Evolutionary conservation across 2,797 vertebrate species (phyloP), one percentile per base, ranked within the genome.

Genomic region (Propithecus deckenii): DNA sequence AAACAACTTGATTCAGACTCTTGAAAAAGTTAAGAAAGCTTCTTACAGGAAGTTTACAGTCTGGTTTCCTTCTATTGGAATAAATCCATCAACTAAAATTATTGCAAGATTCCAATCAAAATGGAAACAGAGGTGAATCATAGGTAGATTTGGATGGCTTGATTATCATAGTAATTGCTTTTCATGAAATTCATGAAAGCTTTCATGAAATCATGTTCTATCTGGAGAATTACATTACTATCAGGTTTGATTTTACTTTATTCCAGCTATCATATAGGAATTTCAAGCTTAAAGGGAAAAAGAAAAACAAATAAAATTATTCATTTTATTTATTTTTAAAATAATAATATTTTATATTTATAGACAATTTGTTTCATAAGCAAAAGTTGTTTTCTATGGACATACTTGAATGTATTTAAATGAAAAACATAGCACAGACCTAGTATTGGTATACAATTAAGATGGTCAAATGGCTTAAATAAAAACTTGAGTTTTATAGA

Each of bases 221-320:
- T 96, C 96, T 86, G 89, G 90, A 97, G 96, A 79, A 98, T 97
- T 97, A 95, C 78, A 94, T 97, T 95, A 97, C 52, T 89, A 76
- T 93, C 91, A 97, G 91, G 97, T 97, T 98, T 98, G 96, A 97
- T 96, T 96, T 98, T 97, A 14, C 10, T 85, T 86, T 94, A 38
- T 91, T 86, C 32, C 46, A 74, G 52, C 35, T 17, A 87, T 65
- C 14, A 32, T 23, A 12, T 79, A 93, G 12, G 20, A 75, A 74
- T 85, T 94, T 94, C 25, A 30, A 92, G 46, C 79, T 52, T 81
- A 79, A 91, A 67, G 76, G 32, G 32, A 22, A 85, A 81, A 12
- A 76, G 7, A 18, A 67, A 86, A 75, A 48, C 35, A 81, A 81
- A 80, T 1, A 74, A 80, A 85, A 88, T 11, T 55, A 52, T 74